These are phyloP conservation scores for Drosophila novamexicana DNA, from an alignment of 1,140 invertebrate genomes.

Conservation along the genomic window DNA sequence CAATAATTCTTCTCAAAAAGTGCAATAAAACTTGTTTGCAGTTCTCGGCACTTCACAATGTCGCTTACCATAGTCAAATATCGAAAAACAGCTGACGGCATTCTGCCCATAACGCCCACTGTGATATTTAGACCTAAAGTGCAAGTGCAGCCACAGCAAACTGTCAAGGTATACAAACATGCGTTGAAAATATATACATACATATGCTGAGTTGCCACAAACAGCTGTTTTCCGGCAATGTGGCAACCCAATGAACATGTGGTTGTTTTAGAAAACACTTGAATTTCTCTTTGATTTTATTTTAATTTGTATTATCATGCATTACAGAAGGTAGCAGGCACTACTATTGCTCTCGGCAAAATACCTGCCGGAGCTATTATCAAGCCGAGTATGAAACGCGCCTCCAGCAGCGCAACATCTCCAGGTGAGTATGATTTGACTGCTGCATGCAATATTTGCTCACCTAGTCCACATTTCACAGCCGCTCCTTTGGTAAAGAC, in stretches of 20 bases:
- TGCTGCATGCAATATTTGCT: background rate
- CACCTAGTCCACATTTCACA: background rate
- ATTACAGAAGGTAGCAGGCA: slow-evolving; percentile 43
- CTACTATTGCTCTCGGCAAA: slow-evolving; percentile 57
- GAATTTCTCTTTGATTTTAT: background rate
- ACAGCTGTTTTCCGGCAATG: slow-evolving; percentile 26
- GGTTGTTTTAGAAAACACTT: background rate
- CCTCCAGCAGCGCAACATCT: background rate
- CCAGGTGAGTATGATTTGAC: slow-evolving; percentile 8
- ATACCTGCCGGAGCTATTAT: slow-evolving; percentile 53
- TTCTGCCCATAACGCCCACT: slow-evolving; percentile 25
- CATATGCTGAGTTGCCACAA: slow-evolving; percentile 16
- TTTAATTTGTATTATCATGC: slow-evolving; percentile 11
- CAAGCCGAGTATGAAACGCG: slow-evolving; percentile 68
- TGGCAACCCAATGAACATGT: slow-evolving; percentile 20
- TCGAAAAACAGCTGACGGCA: slow-evolving; percentile 41
- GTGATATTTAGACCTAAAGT: slow-evolving; percentile 33
- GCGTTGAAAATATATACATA: slow-evolving; percentile 1
- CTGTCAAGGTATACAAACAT: slow-evolving; percentile 43
- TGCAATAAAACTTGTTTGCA: slow-evolving; percentile 2
- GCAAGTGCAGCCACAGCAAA: slow-evolving; percentile 21
- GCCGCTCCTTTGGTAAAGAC: slow-evolving; percentile 43
- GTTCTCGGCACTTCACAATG: slow-evolving; percentile 37
- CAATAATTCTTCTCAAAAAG: slow-evolving; percentile 8
- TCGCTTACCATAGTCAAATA: slow-evolving; percentile 74